Evolutionary conservation across 2,888 invertebrate genomes (phyloP).

Genomic region (Drosophila basisetae): DNA sequence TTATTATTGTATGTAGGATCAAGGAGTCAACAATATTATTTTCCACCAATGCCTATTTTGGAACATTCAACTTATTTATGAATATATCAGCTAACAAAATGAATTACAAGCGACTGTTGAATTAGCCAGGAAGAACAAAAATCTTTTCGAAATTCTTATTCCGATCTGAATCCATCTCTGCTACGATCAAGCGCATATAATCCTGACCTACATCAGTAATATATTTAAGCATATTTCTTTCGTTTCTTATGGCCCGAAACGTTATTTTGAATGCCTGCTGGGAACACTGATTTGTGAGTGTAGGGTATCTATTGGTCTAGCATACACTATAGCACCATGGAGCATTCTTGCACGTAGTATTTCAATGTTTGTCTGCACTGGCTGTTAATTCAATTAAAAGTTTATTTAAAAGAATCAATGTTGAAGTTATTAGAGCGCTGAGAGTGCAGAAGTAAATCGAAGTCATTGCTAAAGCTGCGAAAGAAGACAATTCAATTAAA

Average conservation of each 20-base stretch:
- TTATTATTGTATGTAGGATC: neutral
- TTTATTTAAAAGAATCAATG: constrained; percentile 70
- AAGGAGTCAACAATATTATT: neutral
- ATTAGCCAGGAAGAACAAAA: no score
- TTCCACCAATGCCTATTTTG: neutral
- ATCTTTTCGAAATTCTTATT: no score
- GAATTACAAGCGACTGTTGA: no score
- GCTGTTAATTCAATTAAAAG: constrained; percentile 58
- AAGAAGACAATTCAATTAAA: constrained; percentile 64
- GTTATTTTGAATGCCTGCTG: neutral
- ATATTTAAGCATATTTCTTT: neutral
- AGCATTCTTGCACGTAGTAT: constrained; percentile 11
- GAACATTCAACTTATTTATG: neutral
- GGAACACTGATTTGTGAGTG: neutral
- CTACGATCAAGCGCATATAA: neutral
- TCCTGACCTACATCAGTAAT: neutral
- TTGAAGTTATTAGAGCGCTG: constrained; percentile 81
- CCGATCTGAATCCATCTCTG: neutral
- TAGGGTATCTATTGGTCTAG: constrained; percentile 5
- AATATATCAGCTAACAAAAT: no score
- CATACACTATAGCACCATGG: neutral
- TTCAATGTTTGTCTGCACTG: constrained; percentile 22
- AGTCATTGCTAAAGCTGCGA: constrained; percentile 68
- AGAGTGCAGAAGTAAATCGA: constrained; percentile 63
- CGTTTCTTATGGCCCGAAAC: neutral